Evolutionary conservation across 2,797 vertebrate genomes (phyloP).

Genomic region (Passerculus sandwichensis): DNA sequence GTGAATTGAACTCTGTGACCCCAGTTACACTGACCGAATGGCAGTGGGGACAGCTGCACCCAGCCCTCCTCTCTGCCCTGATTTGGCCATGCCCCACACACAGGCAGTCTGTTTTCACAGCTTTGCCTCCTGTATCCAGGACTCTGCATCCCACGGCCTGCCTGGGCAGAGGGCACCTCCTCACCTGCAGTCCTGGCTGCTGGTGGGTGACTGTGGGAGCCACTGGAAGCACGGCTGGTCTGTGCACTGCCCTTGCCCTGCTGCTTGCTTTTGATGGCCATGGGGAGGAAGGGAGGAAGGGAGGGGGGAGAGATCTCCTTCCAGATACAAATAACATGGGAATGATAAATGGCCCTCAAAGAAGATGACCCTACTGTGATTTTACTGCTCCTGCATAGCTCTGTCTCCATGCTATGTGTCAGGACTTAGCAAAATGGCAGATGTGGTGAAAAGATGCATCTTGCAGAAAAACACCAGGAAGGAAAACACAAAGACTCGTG

Average conservation of each 20-base stretch:
- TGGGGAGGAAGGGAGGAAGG: background rate
- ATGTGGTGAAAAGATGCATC: background rate
- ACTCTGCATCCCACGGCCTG: accelerated
- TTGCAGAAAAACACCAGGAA: background rate
- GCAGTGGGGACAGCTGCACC: conserved; percentile 22
- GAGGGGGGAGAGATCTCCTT: accelerated
- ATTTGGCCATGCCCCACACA: background rate
- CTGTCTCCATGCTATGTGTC: background rate
- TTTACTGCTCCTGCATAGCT: background rate
- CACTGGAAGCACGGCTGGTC: background rate
- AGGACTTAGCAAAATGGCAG: background rate
- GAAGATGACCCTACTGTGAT: background rate
- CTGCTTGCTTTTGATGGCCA: background rate
- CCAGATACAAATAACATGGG: accelerated
- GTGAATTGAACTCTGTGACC: conserved; percentile 65
- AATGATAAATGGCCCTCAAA: background rate
- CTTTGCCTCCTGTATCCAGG: accelerated
- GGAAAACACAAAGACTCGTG: background rate
- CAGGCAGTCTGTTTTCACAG: background rate
- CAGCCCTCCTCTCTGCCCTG: background rate
- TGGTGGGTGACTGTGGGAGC: accelerated
- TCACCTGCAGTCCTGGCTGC: background rate
- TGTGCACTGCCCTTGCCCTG: accelerated
- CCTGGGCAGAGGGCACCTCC: background rate
- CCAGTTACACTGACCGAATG: background rate